phyloP scores from a whole-genome alignment of 1,140 invertebrate species.

The Hestina assimilis region DNA sequence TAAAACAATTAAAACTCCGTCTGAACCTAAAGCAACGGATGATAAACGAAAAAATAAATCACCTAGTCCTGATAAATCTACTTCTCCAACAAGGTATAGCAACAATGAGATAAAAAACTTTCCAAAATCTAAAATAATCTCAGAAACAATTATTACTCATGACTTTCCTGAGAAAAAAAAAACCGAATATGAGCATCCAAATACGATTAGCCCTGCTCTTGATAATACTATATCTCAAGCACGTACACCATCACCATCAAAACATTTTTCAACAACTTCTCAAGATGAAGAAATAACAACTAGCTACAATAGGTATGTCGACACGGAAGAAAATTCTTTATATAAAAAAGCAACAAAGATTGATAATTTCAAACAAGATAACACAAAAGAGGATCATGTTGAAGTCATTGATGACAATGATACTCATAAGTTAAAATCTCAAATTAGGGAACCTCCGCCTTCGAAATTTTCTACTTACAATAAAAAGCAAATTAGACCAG shows the following conservation, averaged over 20 bases:
- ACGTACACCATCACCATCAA: neutral
- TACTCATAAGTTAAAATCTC: neutral
- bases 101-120: slow-evolving; percentile 10
- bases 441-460: slow-evolving; percentile 4
- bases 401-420: neutral
- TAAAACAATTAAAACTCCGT: neutral
- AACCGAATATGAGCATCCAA: neutral
- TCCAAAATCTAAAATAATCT: neutral
- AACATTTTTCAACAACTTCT: neutral
- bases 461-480: neutral
- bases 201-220: neutral
- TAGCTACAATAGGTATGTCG: neutral
- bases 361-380: neutral
- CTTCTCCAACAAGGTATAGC: slow-evolving; percentile 15
- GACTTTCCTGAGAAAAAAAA: neutral
- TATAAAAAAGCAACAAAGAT: neutral
- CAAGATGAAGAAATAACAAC: neutral
- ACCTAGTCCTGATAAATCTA: slow-evolving; percentile 21
- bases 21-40: neutral
- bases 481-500: neutral
- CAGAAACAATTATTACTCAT: neutral
- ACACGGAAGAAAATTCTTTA: neutral
- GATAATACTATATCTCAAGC: neutral
- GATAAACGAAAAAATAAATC: slow-evolving; percentile 14
- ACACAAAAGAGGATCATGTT: neutral